Conservation (phyloP, 2,797 vertebrate genomes). For the Lerista edwardsae region DNA sequence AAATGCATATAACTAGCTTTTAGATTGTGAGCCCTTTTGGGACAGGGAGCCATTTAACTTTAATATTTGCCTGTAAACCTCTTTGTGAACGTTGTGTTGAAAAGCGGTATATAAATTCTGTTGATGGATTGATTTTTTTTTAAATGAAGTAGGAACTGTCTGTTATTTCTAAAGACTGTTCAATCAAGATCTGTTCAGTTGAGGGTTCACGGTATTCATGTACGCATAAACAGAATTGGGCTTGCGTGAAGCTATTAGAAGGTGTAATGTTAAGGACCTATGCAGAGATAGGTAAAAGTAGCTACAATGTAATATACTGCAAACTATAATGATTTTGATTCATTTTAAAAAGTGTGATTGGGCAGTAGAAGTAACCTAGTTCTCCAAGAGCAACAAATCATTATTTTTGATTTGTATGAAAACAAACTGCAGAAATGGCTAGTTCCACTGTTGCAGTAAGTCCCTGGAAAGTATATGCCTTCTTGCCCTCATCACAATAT, state of each 20-base stretch:
- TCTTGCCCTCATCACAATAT: constrained; percentile 29
- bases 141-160: too few relatives aligned
- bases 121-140: too few relatives aligned
- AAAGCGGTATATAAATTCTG: too few relatives aligned
- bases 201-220: too few relatives aligned
- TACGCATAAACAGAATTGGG: background rate
- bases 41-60: too few relatives aligned
- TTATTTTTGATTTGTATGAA: constrained; percentile 54
- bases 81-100: too few relatives aligned
- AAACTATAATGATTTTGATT: constrained; percentile 2
- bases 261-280: constrained; percentile 39
- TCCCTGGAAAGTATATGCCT: constrained; percentile 31
- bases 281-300: constrained; percentile 54
- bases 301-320: background rate
- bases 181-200: too few relatives aligned
- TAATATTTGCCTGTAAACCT: too few relatives aligned
- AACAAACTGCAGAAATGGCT: constrained; percentile 38
- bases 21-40: too few relatives aligned
- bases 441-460: constrained; percentile 10
- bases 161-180: too few relatives aligned
- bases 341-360: background rate
- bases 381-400: constrained; percentile 50
- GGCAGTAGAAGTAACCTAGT: constrained; percentile 28
- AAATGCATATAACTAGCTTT: too few relatives aligned
- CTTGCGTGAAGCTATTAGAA: constrained; percentile 16